phyloP scores from a whole-genome alignment of 1,140 invertebrate species.

The Armadillidium nasatum region DNA sequence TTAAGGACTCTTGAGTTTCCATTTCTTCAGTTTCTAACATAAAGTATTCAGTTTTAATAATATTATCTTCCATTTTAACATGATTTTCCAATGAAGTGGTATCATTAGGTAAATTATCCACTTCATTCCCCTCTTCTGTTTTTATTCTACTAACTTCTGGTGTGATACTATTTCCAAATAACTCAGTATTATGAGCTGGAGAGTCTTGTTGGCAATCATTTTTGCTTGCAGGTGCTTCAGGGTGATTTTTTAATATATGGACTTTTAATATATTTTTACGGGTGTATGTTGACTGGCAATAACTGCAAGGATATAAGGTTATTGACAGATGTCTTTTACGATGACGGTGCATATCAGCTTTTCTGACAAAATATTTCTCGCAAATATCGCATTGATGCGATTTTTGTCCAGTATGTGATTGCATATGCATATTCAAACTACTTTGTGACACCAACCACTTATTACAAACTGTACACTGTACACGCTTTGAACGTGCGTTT shows the following conservation, averaged over 20 bases:
- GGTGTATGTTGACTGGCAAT: background rate
- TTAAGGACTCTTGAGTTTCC: no score
- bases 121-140: no score
- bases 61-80: no score
- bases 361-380: background rate
- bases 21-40: no score
- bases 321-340: background rate
- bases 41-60: no score
- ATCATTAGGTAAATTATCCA: no score
- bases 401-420: background rate
- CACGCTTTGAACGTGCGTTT: background rate
- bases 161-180: no score
- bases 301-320: background rate
- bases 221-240: background rate
- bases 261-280: background rate
- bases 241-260: background rate
- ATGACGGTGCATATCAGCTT: background rate
- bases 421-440: slow-evolving; percentile 1
- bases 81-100: no score
- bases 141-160: no score
- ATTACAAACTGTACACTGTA: background rate
- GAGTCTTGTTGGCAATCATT: no score
- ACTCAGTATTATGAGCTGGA: no score
- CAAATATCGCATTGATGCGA: background rate
- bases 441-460: background rate